Evolutionary conservation across 1,140 invertebrate species (phyloP).

Genomic region (Stegodyphus dumicola): DNA sequence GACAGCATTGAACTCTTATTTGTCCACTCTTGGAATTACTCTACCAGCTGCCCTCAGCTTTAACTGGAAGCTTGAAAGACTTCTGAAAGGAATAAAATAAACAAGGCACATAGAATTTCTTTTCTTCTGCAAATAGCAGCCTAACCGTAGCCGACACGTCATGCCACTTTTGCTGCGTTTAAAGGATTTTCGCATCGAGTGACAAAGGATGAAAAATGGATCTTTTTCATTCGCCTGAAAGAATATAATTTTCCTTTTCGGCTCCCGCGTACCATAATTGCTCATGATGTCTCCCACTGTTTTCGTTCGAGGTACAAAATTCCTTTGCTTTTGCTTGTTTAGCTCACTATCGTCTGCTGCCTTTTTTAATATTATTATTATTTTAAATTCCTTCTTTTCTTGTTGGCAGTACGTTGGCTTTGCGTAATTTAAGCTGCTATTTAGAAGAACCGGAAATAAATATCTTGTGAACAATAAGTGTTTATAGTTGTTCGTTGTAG

Average conservation of each 20-base stretch:
- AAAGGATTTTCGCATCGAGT: slow-evolving; percentile 25
- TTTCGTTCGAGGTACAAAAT: background rate
- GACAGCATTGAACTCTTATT: too few relatives aligned
- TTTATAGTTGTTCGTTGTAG: too few relatives aligned
- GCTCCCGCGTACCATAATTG: slow-evolving; percentile 1
- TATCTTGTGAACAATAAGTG: too few relatives aligned
- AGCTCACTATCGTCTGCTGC: too few relatives aligned
- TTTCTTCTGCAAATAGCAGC: slow-evolving; percentile 5
- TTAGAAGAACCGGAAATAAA: too few relatives aligned
- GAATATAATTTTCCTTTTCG: background rate
- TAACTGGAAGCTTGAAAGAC: too few relatives aligned
- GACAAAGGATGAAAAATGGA: slow-evolving; percentile 23
- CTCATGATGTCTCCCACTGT: slow-evolving; percentile 1
- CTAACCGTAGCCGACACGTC: background rate
- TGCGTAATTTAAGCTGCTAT: too few relatives aligned
- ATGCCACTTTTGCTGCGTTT: background rate
- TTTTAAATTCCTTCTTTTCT: background rate
- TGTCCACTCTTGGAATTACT: too few relatives aligned
- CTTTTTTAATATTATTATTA: too few relatives aligned
- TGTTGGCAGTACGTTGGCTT: background rate
- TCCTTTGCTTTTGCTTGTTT: too few relatives aligned
- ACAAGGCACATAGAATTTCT: background rate
- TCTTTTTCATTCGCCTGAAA: slow-evolving; percentile 10
- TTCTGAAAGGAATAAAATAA: too few relatives aligned
- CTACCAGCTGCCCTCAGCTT: background rate